Percentiles rank a stretch among this genome's conserved stretches.
These are phyloP conservation scores for Apodemia duryi DNA, from an alignment of 2,888 invertebrate species.

Conservation along the genomic window DNA sequence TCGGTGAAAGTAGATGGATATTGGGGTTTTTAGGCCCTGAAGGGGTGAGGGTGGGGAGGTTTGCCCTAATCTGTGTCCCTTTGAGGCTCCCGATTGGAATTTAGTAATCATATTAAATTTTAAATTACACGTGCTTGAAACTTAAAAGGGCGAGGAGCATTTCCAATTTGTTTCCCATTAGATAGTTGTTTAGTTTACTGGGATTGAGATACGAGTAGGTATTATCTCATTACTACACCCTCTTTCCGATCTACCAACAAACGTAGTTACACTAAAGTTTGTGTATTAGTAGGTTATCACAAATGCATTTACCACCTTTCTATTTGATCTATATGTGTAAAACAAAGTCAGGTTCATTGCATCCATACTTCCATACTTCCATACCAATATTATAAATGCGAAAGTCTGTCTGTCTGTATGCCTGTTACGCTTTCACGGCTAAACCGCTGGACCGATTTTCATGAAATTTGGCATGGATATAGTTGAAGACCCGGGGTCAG, in stretches of 20 bases:
- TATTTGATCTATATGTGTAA: background rate
- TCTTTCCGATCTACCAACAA: background rate
- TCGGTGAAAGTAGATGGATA: conserved; percentile 70
- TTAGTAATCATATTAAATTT: conserved; percentile 79
- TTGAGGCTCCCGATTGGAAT: conserved; percentile 73
- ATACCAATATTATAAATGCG: no score
- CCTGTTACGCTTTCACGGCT: no score
- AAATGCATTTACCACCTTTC: background rate
- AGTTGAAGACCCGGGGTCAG: no score
- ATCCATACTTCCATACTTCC: no score
- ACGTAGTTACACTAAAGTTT: background rate
- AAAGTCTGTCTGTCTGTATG: no score
- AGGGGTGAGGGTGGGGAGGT: conserved; percentile 45
- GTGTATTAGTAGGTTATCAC: background rate
- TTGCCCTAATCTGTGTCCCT: conserved; percentile 74
- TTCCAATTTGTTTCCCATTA: conserved; percentile 69
- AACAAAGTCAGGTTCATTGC: no score
- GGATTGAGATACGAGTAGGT: conserved; percentile 27
- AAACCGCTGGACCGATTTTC: no score
- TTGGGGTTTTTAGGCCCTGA: conserved; percentile 70
- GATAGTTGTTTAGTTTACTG: conserved; percentile 47
- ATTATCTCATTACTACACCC: conserved; percentile 4
- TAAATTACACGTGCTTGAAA: conserved; percentile 74
- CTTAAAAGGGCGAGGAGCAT: conserved; percentile 54
- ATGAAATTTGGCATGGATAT: no score